Percentiles rank a stretch among this genome's conserved stretches.
phyloP scores from a whole-genome alignment of 2,113 vertebrate genomes.

The Pungitius pungitius region DNA sequence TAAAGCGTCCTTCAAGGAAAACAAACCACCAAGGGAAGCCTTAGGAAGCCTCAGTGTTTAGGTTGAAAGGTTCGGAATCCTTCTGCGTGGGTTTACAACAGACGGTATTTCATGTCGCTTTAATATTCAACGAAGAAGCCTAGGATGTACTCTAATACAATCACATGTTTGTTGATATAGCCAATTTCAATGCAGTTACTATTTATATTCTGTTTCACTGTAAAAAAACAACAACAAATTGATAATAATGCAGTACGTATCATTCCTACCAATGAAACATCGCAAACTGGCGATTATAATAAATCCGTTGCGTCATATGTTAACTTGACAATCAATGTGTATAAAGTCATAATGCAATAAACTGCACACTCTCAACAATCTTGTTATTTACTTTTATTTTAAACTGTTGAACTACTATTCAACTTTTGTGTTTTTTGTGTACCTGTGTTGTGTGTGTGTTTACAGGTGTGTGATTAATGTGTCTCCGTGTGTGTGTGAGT shows the following conservation, averaged over 20 bases:
- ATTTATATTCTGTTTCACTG: background rate
- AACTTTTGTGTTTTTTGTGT: background rate
- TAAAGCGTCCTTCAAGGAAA: conserved; percentile 60
- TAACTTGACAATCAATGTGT: conserved; percentile 43
- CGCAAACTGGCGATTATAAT: background rate
- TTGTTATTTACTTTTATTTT: background rate
- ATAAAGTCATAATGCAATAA: background rate
- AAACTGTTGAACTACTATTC: background rate
- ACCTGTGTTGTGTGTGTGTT: conserved; percentile 6
- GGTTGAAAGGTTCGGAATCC: conserved; percentile 28
- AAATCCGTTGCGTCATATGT: conserved; percentile 15
- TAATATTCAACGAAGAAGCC: background rate
- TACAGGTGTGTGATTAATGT: no score
- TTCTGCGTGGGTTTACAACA: conserved; percentile 36
- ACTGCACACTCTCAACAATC: background rate
- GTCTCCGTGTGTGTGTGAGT: background rate
- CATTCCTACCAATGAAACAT: background rate
- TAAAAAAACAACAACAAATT: background rate
- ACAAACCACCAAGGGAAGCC: conserved; percentile 49
- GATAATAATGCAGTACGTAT: background rate
- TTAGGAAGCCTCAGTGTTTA: conserved; percentile 32
- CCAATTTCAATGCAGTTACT: background rate
- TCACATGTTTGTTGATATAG: background rate
- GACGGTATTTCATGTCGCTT: background rate
- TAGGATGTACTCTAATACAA: background rate